phyloP scores from a whole-genome alignment of 2,797 vertebrate genomes.

The Diceros bicornis region DNA sequence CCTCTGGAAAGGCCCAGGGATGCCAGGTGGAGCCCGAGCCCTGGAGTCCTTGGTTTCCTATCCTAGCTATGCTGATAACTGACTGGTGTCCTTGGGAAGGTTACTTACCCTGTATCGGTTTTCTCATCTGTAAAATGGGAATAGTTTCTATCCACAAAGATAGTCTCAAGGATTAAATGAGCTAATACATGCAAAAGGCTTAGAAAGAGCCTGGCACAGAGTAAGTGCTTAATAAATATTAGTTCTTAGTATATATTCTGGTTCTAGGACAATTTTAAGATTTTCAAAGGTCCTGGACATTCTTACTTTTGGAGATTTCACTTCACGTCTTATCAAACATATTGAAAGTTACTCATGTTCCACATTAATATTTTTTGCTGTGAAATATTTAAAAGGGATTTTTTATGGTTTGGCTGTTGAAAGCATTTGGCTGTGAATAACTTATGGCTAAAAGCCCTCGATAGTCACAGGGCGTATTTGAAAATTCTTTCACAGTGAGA shows the following conservation, averaged over 20 bases:
- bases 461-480: conserved; percentile 1
- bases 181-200: neutral
- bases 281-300: neutral
- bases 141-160: neutral
- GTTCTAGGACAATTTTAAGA: neutral
- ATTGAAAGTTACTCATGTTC: neutral
- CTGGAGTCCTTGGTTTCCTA: neutral
- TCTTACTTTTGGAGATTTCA: conserved; percentile 42
- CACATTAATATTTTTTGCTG: neutral
- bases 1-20: neutral
- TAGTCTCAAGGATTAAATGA: neutral
- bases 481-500: conserved; percentile 68
- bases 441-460: conserved; percentile 18
- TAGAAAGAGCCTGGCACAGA: neutral
- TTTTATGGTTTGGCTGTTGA: conserved; percentile 46
- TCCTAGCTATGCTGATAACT: neutral
- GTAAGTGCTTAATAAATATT: neutral
- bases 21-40: neutral
- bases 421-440: conserved; percentile 38
- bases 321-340: neutral
- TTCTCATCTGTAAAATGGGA: conserved; percentile 20
- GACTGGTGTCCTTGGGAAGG: neutral
- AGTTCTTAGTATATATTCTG: neutral
- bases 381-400: conserved; percentile 40
- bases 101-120: neutral